Base-by-base conservation (phyloP, 2,797 vertebrate genomes). In the Denticeps clupeoides region DNA sequence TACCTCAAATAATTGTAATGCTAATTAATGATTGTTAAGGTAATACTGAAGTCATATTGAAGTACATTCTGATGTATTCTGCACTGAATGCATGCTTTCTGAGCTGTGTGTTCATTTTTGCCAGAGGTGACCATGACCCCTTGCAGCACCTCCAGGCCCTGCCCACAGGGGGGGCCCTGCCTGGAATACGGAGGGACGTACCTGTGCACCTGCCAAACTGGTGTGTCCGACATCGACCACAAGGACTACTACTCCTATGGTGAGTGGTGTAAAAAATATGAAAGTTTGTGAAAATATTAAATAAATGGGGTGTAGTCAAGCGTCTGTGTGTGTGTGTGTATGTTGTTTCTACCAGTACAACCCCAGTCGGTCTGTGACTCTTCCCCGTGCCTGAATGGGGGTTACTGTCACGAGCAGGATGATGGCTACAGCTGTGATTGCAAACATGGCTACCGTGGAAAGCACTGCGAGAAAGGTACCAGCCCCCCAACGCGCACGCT, bases 381-480 rank as follows among this genome's bases (percentile, higher is more conserved):
- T 0, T 88, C 90, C 53, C 94, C 94, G 60, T 98, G 94, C 80
- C 74, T 93, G 71, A 95, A 95, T 1, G 93, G 90, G 24, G 94
- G 92, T 1, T 90, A 87, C 68, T 98, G 93, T 40, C 86, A 88
- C 1, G 87, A 88, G 64, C 78, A 82, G 0, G 89, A 93, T 0
- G 89, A 87, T 53, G 87, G 82, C 0, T 98, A 94, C 74, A 80
- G 74, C 47, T 97, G 94, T 26, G 84, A 88, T 52, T 98, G 94
- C 67, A 84, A 87, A 16, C 81, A 71, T 3, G 90, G 89, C 58
- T 95, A 93, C 82, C 81, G 80, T 10, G 93, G 94, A 44, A 79
- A 74, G 42, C 86, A 91, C 67, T 98, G 94, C 2, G 93, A 97
- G 75, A 93, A 86, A 93, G 93, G 94, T 96, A 75, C 29, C 45